Evolutionary conservation across 2,797 vertebrate species (phyloP).

Genomic region (Sorex maritimensis): DNA sequence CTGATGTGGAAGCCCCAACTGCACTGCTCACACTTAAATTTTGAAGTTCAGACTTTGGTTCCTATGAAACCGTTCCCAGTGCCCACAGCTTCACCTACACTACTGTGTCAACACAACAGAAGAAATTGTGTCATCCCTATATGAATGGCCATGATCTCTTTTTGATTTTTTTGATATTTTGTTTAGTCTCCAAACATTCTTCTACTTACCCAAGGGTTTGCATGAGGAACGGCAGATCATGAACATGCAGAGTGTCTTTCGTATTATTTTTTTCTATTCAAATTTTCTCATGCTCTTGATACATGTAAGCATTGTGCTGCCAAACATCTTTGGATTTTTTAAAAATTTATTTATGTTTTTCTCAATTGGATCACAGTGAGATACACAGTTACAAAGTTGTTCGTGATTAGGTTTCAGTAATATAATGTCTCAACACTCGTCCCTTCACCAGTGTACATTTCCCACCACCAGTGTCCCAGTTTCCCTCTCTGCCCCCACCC

Average conservation of each 20-base stretch:
- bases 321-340: too few relatives aligned
- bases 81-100: background rate
- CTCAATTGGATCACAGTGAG: too few relatives aligned
- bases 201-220: slow-evolving; percentile 17
- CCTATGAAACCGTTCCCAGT: background rate
- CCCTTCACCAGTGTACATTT: too few relatives aligned
- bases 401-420: too few relatives aligned
- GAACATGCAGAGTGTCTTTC: background rate
- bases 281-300: too few relatives aligned
- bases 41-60: background rate
- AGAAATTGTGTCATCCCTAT: background rate
- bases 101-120: background rate
- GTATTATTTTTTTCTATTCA: background rate
- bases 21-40: background rate
- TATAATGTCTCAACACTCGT: too few relatives aligned
- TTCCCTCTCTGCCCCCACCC: too few relatives aligned
- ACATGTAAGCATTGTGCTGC: too few relatives aligned
- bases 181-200: slow-evolving; percentile 45
- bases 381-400: too few relatives aligned
- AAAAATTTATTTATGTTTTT: too few relatives aligned
- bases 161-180: background rate
- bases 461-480: too few relatives aligned
- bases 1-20: background rate
- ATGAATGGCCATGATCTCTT: background rate
- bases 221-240: background rate